phyloP scores from a whole-genome alignment of 1,140 invertebrate genomes.

The Mercenaria mercenaria region DNA sequence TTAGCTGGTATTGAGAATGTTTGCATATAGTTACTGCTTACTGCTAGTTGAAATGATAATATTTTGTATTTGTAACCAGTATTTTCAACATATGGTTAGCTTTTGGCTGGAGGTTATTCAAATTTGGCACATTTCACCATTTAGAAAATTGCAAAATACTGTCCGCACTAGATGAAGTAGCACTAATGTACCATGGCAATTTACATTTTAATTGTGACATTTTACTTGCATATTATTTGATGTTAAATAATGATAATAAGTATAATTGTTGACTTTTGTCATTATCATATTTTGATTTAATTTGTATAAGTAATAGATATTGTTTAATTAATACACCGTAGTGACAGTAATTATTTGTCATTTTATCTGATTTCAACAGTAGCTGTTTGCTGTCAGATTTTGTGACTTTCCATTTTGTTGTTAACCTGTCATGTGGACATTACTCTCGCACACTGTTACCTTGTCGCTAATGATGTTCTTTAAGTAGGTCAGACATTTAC shows the following conservation, averaged over 20 bases:
- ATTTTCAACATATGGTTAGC: not conserved
- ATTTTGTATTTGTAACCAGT: not conserved
- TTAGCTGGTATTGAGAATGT: too few relatives aligned
- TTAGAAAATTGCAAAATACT: not conserved
- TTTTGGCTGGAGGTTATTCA: not conserved
- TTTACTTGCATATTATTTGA: too few relatives aligned
- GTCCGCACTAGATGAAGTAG: not conserved
- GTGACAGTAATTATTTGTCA: not conserved
- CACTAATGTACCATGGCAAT: not conserved
- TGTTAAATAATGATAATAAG: too few relatives aligned
- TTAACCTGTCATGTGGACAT: slow-evolving; percentile 13
- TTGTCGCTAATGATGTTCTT: not conserved
- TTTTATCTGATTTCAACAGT: not conserved
- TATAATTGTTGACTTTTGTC: too few relatives aligned
- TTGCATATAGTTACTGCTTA: too few relatives aligned
- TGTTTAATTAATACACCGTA: too few relatives aligned
- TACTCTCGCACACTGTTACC: not conserved
- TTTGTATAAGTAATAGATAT: too few relatives aligned
- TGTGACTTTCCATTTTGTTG: not conserved
- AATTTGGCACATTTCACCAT: not conserved
- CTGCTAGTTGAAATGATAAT: too few relatives aligned
- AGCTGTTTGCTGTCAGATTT: not conserved
- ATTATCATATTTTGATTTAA: too few relatives aligned
- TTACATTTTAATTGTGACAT: too few relatives aligned
- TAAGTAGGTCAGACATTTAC: slow-evolving; percentile 12